These are phyloP conservation scores for Coendou prehensilis DNA, from an alignment of 2,797 vertebrate genomes.

Conservation along the genomic window DNA sequence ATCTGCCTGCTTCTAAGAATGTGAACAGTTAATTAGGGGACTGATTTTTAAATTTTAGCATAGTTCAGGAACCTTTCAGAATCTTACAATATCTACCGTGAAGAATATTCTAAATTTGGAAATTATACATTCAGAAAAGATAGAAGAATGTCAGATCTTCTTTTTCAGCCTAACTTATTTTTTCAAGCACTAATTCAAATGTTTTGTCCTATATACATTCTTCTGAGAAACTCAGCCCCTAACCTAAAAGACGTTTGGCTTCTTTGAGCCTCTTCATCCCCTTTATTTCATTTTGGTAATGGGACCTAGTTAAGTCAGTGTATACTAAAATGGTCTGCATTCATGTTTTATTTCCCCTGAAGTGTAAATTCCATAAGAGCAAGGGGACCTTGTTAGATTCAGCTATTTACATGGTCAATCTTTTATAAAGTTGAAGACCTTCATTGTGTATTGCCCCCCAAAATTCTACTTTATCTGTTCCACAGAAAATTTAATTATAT, in stretches of 20 bases:
- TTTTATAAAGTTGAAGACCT: constrained; percentile 45
- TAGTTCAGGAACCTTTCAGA: constrained; percentile 42
- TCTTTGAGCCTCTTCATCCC: background rate
- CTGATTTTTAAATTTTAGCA: background rate
- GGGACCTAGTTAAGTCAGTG: background rate
- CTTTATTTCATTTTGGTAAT: constrained; percentile 5
- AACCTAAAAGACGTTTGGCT: background rate
- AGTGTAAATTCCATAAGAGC: background rate
- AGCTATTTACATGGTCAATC: background rate
- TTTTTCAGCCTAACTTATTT: constrained; percentile 3
- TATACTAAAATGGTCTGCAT: background rate
- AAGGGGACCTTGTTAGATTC: background rate
- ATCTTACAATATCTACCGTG: background rate
- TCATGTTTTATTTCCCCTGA: background rate
- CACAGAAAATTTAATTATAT: background rate
- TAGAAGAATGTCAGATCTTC: background rate
- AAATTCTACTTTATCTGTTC: background rate
- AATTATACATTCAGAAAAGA: constrained; percentile 56
- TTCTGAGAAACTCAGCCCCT: background rate
- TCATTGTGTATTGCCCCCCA: background rate
- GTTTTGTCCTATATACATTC: background rate
- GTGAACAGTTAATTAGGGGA: background rate
- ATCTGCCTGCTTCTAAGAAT: constrained; percentile 14
- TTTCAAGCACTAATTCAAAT: constrained; percentile 4
- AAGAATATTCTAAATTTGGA: constrained; percentile 43